Conservation (phyloP, 2,797 vertebrate genomes). For the Alectoris magna region DNA sequence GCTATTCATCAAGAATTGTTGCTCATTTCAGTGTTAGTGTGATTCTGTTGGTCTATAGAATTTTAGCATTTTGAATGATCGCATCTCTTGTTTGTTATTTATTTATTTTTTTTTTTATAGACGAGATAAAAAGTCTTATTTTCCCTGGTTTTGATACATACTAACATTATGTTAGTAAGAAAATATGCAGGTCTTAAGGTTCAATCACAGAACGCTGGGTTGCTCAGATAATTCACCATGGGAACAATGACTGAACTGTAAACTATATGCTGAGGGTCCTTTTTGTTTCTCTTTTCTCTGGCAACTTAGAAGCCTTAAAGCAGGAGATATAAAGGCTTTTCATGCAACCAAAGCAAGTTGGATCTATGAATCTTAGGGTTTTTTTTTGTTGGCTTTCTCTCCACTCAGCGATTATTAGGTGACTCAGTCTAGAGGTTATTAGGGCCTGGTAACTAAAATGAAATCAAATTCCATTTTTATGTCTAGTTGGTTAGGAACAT, state of each 20-base stretch:
- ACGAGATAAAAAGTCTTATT: background rate
- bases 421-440: background rate
- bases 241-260: background rate
- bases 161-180: background rate
- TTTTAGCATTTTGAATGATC: background rate
- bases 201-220: background rate
- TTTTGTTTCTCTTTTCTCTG: background rate
- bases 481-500: conserved; percentile 4
- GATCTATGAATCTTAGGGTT: background rate
- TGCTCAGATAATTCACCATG: background rate
- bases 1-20: background rate
- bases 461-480: conserved; percentile 33
- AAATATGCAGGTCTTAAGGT: background rate
- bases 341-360: background rate
- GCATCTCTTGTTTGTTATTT: background rate
- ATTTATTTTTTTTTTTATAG: background rate
- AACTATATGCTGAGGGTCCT: background rate
- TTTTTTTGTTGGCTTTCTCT: background rate
- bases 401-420: background rate
- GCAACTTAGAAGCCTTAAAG: background rate
- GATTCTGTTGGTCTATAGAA: background rate
- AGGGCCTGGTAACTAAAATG: background rate
- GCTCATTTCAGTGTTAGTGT: background rate
- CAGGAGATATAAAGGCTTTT: background rate
- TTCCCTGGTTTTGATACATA: background rate